phyloP scores from a whole-genome alignment of 1,140 invertebrate species.

The Platorchestia sp. region DNA sequence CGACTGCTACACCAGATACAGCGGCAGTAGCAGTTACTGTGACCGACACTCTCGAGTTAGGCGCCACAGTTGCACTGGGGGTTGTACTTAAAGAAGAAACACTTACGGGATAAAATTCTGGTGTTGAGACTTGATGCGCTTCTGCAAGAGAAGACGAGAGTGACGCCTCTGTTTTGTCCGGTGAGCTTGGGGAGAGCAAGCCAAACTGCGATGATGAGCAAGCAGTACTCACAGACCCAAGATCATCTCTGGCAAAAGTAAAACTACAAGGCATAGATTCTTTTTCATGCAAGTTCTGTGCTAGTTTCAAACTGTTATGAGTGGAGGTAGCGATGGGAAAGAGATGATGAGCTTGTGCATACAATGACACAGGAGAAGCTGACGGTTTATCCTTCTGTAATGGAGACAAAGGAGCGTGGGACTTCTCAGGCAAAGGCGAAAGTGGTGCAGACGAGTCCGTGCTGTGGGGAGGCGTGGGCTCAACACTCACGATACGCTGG shows the following conservation, averaged over 20 bases:
- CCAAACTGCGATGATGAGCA: not conserved
- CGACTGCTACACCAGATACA: not conserved
- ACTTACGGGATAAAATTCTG: not conserved
- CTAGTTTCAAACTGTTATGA: not conserved
- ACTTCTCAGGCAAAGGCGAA: not conserved
- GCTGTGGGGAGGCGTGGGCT: constrained; percentile 36
- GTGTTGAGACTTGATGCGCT: not conserved
- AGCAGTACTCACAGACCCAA: not conserved
- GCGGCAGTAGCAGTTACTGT: not conserved
- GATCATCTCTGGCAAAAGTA: not conserved
- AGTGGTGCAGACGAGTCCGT: constrained; percentile 13
- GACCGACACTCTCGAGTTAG: not conserved
- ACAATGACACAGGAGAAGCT: constrained; percentile 25
- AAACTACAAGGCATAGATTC: not conserved
- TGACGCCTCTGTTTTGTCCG: not conserved
- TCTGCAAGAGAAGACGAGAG: not conserved
- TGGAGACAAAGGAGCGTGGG: constrained; percentile 5
- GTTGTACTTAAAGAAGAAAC: not conserved
- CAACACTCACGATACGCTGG: not conserved
- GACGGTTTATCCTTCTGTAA: not conserved
- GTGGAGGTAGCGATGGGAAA: not conserved
- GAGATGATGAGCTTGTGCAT: not conserved
- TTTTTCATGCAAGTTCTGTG: not conserved
- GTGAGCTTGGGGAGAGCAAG: not conserved
- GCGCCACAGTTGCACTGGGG: constrained; percentile 8